Percentiles rank a stretch among this genome's conserved stretches.
Evolutionary conservation across 2,113 vertebrate species (phyloP).

Genomic region (Spermophilus dauricus): DNA sequence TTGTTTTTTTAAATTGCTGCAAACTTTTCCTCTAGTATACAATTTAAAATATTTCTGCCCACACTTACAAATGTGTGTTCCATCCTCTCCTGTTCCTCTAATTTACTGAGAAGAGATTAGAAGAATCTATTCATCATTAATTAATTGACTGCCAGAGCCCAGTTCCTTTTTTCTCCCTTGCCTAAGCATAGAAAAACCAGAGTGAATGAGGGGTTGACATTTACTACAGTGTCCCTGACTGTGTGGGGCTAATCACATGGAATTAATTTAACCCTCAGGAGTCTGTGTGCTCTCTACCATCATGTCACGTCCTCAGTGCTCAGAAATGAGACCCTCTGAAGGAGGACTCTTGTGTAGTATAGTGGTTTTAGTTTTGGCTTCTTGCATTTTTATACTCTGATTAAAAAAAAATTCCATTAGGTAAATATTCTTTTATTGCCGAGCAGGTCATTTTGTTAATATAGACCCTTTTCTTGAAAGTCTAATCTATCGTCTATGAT

Average conservation of each 20-base stretch:
- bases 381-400: slow-evolving; percentile 4
- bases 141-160: neutral
- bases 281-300: neutral
- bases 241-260: neutral
- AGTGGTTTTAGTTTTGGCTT: neutral
- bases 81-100: neutral
- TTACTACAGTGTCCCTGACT: neutral
- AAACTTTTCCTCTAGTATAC: neutral
- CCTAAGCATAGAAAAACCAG: neutral
- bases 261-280: neutral
- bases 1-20: neutral
- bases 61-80: neutral
- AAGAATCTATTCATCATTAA: slow-evolving; percentile 34
- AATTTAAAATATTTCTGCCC: neutral
- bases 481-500: neutral
- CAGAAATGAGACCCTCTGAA: neutral
- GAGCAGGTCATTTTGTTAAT: slow-evolving; percentile 19
- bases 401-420: neutral
- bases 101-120: slow-evolving; percentile 45
- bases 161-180: slow-evolving; percentile 16
- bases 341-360: neutral
- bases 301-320: neutral
- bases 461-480: slow-evolving; percentile 3
- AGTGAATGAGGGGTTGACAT: neutral
- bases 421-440: neutral